A percentile compares a stretch with the other conserved stretches of the same genome.
These are phyloP conservation scores for Archilochus colubris DNA, from an alignment of 2,113 vertebrate genomes.

Conservation along the genomic window DNA sequence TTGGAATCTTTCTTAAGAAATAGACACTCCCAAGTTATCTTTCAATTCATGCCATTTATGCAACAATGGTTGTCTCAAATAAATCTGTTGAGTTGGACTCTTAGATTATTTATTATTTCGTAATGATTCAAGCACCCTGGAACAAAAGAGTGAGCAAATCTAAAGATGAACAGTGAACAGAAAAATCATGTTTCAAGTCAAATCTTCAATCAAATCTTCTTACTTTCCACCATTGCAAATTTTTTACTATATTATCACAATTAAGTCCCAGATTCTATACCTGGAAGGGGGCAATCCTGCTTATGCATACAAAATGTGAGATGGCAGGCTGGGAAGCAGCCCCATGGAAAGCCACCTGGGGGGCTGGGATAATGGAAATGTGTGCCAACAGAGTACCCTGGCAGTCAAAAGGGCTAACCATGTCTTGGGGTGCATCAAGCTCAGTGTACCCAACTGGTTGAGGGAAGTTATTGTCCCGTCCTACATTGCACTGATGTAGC, in stretches of 20 bases:
- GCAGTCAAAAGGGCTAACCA: background rate
- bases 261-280: background rate
- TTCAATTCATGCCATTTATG: background rate
- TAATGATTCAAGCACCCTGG: background rate
- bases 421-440: accelerated
- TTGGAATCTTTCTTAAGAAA: background rate
- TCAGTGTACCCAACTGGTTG: accelerated
- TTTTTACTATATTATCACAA: background rate
- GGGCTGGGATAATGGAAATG: background rate
- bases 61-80: background rate
- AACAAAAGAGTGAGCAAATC: background rate
- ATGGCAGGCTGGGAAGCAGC: background rate
- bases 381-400: background rate
- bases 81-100: background rate
- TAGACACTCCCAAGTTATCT: background rate
- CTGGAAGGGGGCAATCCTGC: background rate
- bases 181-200: background rate
- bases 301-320: background rate
- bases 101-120: background rate
- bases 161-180: background rate
- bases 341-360: background rate
- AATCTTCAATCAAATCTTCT: background rate
- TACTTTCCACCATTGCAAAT: background rate
- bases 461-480: background rate
- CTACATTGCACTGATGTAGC: accelerated